Evolutionary conservation across 2,888 invertebrate species (phyloP).

Genomic region (Prosapia bicincta): DNA sequence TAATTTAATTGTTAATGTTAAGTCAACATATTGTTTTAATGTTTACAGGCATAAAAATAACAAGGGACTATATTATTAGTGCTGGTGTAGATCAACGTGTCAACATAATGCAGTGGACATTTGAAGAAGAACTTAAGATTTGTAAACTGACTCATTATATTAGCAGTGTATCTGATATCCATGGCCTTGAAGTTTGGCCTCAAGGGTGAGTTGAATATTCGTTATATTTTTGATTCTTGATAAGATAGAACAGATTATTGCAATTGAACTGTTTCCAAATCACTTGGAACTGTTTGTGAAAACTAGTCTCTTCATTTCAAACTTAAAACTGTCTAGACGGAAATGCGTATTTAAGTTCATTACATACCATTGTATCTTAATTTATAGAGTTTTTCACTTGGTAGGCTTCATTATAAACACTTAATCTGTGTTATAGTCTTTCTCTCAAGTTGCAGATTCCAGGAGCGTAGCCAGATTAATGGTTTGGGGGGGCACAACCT

Average conservation of each 20-base stretch:
- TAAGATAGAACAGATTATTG: background rate
- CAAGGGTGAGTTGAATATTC: background rate
- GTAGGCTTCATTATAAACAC: no score
- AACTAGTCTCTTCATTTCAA: background rate
- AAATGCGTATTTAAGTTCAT: no score
- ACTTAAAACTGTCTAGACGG: no score
- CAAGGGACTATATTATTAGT: constrained; percentile 50
- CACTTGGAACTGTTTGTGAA: background rate
- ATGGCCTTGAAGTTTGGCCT: constrained; percentile 50
- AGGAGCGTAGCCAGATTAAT: no score
- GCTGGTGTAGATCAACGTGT: constrained; percentile 64
- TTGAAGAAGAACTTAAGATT: constrained; percentile 44
- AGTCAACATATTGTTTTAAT: constrained; percentile 8
- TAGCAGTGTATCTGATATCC: constrained; percentile 63
- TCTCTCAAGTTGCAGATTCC: no score
- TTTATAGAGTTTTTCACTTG: no score
- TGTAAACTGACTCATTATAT: constrained; percentile 48
- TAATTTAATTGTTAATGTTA: background rate
- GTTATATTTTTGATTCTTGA: no score
- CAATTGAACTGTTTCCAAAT: background rate
- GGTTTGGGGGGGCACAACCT: no score
- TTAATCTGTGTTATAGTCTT: no score
- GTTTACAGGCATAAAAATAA: constrained; percentile 39
- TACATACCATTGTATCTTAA: no score
- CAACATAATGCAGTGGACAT: constrained; percentile 50